Percentiles rank a stretch among this genome's conserved stretches.
Conservation (phyloP, 2,888 invertebrate genomes). For the Xestobium rufovillosum region DNA sequence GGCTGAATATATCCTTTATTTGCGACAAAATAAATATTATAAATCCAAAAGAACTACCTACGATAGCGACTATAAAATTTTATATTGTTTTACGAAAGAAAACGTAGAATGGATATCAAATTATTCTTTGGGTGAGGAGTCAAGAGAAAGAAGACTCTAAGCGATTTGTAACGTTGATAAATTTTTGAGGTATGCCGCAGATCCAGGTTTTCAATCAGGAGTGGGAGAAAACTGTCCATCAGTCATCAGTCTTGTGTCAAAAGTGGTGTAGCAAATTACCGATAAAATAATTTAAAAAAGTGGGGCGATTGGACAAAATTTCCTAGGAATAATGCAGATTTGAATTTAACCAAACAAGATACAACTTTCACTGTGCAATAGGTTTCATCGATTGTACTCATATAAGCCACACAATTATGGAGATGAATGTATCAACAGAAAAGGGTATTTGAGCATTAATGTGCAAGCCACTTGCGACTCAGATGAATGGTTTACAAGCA, state of each 20-base stretch:
- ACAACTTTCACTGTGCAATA: constrained; percentile 13
- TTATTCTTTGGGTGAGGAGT: constrained; percentile 2
- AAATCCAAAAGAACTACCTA: too few species aligned
- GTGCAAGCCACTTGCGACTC: constrained; percentile 17
- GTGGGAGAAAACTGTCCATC: constrained; percentile 2
- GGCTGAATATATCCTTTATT: too few species aligned
- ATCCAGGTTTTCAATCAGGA: constrained; percentile 3
- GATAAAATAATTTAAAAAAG: constrained; percentile 1
- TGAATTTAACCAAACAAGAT: constrained; percentile 4
- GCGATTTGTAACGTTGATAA: constrained; percentile 5
- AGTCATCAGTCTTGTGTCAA: constrained; percentile 4
- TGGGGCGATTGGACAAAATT: constrained; percentile 5
- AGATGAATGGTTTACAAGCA: constrained; percentile 15
- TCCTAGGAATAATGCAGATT: not conserved
- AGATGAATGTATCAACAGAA: constrained; percentile 14
- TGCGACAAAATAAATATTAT: too few species aligned
- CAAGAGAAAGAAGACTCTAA: constrained; percentile 5
- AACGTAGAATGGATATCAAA: constrained; percentile 3
- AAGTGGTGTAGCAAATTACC: not conserved
- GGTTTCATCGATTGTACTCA: constrained; percentile 19
- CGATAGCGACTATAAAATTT: too few species aligned
- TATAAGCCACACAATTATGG: constrained; percentile 14
- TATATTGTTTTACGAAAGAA: too few species aligned
- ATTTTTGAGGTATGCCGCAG: constrained; percentile 5
- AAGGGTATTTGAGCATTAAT: constrained; percentile 14